Evolutionary conservation across 2,888 invertebrate genomes (phyloP), one percentile per base, ranked within the genome.

Genomic region (Adelognathus sp.): DNA sequence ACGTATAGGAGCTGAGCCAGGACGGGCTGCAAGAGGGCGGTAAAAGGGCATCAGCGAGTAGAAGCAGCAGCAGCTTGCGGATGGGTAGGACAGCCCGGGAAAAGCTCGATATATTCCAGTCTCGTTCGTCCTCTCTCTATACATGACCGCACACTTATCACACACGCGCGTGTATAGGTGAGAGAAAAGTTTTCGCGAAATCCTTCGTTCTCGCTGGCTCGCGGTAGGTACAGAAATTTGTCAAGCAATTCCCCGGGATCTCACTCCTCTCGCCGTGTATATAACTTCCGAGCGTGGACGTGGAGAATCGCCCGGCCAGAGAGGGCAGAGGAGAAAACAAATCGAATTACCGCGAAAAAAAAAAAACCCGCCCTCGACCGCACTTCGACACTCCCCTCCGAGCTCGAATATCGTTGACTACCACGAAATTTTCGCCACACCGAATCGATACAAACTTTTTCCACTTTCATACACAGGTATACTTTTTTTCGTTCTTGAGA

Each of bases 231-330:
- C 82, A 84, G n/a, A n/a, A 87, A 87, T 88, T 87, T 87, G 82
- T 86, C 86, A 84, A 86, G 84, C 85, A 85, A 87, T 88, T 87
- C 83, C 82, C 82, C 69, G 76, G 85, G 86, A 88, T 88, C 84
- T 67, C 60, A 16, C 11, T 52, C 18, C 27, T 16, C 27, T 6
- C 36, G 50, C n/a, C n/a, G n/a, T n/a, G n/a, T n/a, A n/a, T n/a
- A n/a, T n/a, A n/a, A n/a, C n/a, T n/a, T n/a, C n/a, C n/a, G n/a
- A n/a, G n/a, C 1, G 50, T 52, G 52, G 52, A 66, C 74, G 80
- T 56, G 60, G 67, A n/a, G 3, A 82, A 83, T 86, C 87, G 86
- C 85, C n/a, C n/a, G n/a, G 84, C 82, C 84, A n/a, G 82, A 83
- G 84, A 73, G 75, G 70, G 50, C 79, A 74, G 46, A 74, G n/a